Percentiles rank a stretch among this genome's conserved stretches.
phyloP scores from a whole-genome alignment of 2,888 invertebrate genomes.

The Pycnomerus fuliginosus region DNA sequence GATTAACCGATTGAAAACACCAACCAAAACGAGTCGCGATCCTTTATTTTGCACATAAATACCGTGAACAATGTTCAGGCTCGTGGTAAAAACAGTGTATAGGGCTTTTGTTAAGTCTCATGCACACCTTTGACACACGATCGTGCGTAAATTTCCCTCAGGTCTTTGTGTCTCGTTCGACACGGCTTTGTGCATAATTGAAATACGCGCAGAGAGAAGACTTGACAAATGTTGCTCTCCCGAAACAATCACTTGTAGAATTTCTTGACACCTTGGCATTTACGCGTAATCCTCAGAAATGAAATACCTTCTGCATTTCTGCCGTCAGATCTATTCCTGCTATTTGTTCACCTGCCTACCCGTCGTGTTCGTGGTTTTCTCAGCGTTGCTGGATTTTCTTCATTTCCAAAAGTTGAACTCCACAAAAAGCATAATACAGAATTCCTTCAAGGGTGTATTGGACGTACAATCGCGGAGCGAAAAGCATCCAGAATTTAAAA shows the following conservation, averaged over 20 bases:
- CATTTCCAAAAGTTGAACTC: too few species aligned
- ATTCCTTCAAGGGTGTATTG: too few species aligned
- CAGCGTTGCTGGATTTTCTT: too few species aligned
- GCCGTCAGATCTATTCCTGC: slow-evolving; percentile 23
- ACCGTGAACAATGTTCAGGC: too few species aligned
- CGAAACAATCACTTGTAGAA: slow-evolving; percentile 27
- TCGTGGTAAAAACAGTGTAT: not conserved
- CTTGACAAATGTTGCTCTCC: slow-evolving; percentile 23
- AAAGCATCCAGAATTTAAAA: too few species aligned
- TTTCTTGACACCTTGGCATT: slow-evolving; percentile 24
- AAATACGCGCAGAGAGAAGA: slow-evolving; percentile 22
- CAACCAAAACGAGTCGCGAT: slow-evolving; percentile 1
- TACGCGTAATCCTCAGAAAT: slow-evolving; percentile 20
- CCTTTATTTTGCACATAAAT: too few species aligned
- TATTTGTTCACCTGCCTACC: slow-evolving; percentile 3
- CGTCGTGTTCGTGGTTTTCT: too few species aligned
- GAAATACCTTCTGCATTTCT: slow-evolving; percentile 24
- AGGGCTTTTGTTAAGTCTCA: slow-evolving; percentile 18
- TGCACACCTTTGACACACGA: slow-evolving; percentile 25
- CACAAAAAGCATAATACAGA: too few species aligned
- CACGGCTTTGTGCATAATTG: slow-evolving; percentile 27
- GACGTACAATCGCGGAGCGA: too few species aligned
- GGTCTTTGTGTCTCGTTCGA: slow-evolving; percentile 23
- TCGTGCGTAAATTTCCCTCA: slow-evolving; percentile 20
- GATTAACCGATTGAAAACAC: slow-evolving; percentile 18